Conservation (phyloP, 2,888 invertebrate species). For the Sinotaia quadrata region DNA sequence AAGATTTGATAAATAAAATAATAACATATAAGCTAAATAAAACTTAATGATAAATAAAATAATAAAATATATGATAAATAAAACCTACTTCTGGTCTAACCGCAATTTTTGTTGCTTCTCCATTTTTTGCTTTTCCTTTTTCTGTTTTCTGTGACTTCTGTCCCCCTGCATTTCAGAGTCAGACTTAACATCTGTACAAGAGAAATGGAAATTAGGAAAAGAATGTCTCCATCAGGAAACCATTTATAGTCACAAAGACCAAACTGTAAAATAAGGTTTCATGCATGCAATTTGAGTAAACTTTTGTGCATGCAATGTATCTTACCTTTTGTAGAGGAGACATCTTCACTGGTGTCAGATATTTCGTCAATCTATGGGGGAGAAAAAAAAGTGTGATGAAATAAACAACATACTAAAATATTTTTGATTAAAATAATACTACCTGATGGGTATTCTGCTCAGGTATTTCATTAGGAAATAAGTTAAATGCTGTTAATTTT, state of each 20-base stretch:
- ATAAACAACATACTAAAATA: too few relatives aligned
- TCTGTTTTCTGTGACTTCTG: constrained; percentile 39
- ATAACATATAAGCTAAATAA: too few relatives aligned
- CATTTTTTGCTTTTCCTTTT: constrained; percentile 46
- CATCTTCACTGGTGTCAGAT: constrained; percentile 47
- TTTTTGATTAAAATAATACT: too few relatives aligned
- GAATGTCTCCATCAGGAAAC: not conserved
- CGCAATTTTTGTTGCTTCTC: constrained; percentile 67
- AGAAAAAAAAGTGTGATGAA: constrained; percentile 1
- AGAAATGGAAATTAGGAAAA: not conserved
- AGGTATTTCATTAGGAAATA: too few relatives aligned
- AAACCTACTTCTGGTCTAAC: constrained; percentile 64
- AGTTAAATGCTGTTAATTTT: too few relatives aligned
- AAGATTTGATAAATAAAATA: too few relatives aligned
- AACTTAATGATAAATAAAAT: too few relatives aligned
- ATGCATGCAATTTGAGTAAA: not conserved
- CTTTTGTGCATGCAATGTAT: not conserved
- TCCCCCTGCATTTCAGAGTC: constrained; percentile 63
- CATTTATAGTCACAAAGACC: not conserved
- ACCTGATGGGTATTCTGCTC: too few relatives aligned
- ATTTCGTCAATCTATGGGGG: constrained; percentile 54
- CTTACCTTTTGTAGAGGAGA: constrained; percentile 33
- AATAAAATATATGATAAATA: too few relatives aligned
- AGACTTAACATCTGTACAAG: constrained; percentile 55
- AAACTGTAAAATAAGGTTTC: not conserved